Conservation (phyloP, 2,888 invertebrate species). For the Phyllotreta striolata region DNA sequence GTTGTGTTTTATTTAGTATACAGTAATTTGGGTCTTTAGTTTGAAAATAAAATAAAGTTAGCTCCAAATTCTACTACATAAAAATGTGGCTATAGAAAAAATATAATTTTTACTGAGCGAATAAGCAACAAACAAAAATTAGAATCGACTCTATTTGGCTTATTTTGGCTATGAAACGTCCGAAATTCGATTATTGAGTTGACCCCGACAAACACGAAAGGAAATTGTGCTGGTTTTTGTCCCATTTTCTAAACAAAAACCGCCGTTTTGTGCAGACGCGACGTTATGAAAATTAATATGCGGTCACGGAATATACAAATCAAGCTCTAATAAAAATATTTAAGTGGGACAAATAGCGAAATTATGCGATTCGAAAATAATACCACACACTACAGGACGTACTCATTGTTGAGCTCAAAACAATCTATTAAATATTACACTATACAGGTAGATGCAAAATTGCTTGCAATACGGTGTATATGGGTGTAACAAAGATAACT, state of each 20-base stretch:
- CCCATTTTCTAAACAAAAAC: not conserved
- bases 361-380: slow-evolving; percentile 18
- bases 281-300: slow-evolving; percentile 31
- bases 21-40: no score
- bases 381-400: no score
- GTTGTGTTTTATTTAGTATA: no score
- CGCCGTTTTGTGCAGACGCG: slow-evolving; percentile 11
- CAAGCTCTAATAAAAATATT: slow-evolving; percentile 29
- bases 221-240: not conserved
- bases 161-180: not conserved
- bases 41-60: no score
- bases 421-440: no score
- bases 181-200: not conserved
- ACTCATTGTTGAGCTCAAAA: no score
- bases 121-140: slow-evolving; percentile 2
- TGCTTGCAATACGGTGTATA: no score
- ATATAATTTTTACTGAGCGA: no score
- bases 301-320: slow-evolving; percentile 37
- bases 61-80: no score
- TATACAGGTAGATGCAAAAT: no score
- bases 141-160: not conserved
- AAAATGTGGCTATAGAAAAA: not conserved
- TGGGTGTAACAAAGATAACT: no score
- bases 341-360: slow-evolving; percentile 34
- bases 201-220: slow-evolving; percentile 3